phyloP scores from a whole-genome alignment of 2,113 vertebrate species.

The Sceloporus undulatus region DNA sequence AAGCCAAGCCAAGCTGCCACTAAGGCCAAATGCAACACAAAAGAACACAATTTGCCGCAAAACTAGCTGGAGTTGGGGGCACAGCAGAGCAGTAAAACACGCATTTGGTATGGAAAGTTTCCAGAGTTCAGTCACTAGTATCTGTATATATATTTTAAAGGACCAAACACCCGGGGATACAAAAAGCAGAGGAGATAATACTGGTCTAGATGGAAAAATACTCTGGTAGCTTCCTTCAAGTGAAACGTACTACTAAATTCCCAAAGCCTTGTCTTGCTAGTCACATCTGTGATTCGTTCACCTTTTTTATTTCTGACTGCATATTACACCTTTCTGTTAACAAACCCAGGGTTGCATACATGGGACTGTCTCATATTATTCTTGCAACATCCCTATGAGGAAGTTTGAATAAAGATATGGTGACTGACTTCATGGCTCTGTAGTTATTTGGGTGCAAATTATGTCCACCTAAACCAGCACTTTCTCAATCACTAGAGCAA shows the following conservation, averaged over 20 bases:
- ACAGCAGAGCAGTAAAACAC: too few relatives aligned
- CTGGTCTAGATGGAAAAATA: neutral
- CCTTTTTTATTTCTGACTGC: neutral
- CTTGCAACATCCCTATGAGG: neutral
- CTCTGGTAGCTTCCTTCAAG: neutral
- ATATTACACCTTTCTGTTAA: neutral
- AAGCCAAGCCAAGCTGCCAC: neutral
- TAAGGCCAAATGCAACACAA: neutral
- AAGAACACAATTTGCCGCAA: too few relatives aligned
- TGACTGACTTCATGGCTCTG: neutral
- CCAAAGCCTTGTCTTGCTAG: neutral
- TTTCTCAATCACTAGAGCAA: too few relatives aligned
- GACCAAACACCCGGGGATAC: neutral
- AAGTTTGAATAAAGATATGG: neutral
- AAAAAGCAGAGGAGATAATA: neutral
- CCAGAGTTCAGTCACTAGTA: neutral
- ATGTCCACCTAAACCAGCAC: neutral
- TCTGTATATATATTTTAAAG: neutral
- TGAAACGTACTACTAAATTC: neutral
- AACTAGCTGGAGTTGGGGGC: neutral
- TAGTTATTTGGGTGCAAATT: neutral
- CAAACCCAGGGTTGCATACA: neutral
- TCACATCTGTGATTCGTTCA: neutral
- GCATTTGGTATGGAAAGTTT: neutral
- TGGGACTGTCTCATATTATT: neutral